Base-by-base conservation (phyloP, 2,888 invertebrate genomes). In the Ctenicera cuprea region DNA sequence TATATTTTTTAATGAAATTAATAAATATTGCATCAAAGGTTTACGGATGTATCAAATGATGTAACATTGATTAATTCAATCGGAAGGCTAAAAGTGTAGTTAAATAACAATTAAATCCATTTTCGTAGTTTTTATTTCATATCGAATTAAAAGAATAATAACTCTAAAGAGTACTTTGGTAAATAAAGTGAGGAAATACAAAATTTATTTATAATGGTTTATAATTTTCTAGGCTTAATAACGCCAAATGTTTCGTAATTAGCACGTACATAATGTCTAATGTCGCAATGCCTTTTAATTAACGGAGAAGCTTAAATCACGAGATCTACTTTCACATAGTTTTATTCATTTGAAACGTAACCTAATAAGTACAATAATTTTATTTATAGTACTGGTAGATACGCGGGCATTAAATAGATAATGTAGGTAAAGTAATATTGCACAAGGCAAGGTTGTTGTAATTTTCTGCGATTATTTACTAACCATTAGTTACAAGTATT, bases 261-360 rank as follows among this genome's bases (percentile, higher is more conserved):
- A 59, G 59, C 12, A 59, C 20, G 33, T 52, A 52, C 18, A 20
- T 33, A 33, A 33, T 33, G 8, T 33, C 33, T 33, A 59, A 59
- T 38, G 38, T 20, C 11, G 59, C 38, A 59, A 59, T 59, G 11
- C 18, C 38, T 59, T 30, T 59, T 59, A 59, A 59, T 59, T 37
- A 59, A 37, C 59, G 20, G 59, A 59, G 59, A 20, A 37, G 59
- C 57, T 57, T 16, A 57, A 14, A 22, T 52, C 59, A 37, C 59
- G 59, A 59, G 59, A 20, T 59, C 59, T 59, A 59, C 59, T 59
- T 59, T 59, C 59, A 59, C 59, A 41, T 41, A 41, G 22, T 38
- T 59, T 30, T 16, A 59, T 38, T 38, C 37, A 22, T 22, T 59
- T 54, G n/a, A n/a, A 59, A 38, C 22, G 59, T 38, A 59, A 16